phyloP scores from a whole-genome alignment of 2,888 invertebrate genomes.

The Parnassius glacialis region DNA sequence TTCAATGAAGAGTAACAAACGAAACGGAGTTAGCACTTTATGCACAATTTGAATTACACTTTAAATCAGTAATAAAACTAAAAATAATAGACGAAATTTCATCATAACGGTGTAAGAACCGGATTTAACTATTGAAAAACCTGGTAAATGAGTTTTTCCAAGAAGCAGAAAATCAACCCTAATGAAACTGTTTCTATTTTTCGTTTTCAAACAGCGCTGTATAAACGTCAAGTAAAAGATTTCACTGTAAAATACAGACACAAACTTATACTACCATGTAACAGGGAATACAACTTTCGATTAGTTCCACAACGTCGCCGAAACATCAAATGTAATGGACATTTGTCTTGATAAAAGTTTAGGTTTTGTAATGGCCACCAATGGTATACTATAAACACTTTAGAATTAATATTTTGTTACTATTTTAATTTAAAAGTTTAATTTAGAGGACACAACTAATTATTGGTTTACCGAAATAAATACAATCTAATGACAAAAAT shows the following conservation, averaged over 20 bases:
- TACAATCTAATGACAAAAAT: conserved; percentile 76
- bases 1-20: conserved; percentile 76
- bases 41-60: conserved; percentile 17
- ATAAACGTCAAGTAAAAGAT: conserved; percentile 39
- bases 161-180: conserved; percentile 69
- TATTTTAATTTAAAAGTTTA: conserved; percentile 44
- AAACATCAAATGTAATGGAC: conserved; percentile 81
- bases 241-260: conserved; percentile 50
- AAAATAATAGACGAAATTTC: neutral
- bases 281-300: conserved; percentile 62
- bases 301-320: conserved; percentile 79
- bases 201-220: conserved; percentile 53
- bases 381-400: conserved; percentile 76
- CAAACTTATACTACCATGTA: conserved; percentile 47
- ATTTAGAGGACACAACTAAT: conserved; percentile 48
- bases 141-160: conserved; percentile 74
- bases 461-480: conserved; percentile 63
- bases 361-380: conserved; percentile 81
- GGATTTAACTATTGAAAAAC: conserved; percentile 59
- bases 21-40: conserved; percentile 23
- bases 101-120: conserved; percentile 30
- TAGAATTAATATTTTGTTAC: conserved; percentile 48
- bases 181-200: conserved; percentile 65
- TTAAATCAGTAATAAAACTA: too few relatives aligned
- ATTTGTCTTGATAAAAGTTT: conserved; percentile 80